Percentiles rank a stretch among this genome's conserved stretches.
These are phyloP conservation scores for Gymnorhina tibicen DNA, from an alignment of 2,113 vertebrate genomes.

Conservation along the genomic window DNA sequence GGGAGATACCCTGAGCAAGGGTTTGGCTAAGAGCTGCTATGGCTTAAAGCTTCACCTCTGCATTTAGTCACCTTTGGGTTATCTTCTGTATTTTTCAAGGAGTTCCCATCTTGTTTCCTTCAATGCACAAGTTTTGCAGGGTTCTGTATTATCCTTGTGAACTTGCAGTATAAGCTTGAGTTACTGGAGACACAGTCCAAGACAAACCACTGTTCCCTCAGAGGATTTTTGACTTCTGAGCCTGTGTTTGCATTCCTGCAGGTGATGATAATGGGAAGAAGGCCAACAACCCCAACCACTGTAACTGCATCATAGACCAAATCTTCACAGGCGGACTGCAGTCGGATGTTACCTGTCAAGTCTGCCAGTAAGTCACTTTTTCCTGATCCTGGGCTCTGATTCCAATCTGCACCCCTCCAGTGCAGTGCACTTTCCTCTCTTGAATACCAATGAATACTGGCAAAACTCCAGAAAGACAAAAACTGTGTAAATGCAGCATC, in stretches of 20 bases:
- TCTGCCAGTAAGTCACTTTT: constrained; percentile 87
- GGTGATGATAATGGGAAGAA: constrained; percentile 97
- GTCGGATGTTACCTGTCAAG: constrained; percentile 97
- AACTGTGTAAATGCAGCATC: not conserved
- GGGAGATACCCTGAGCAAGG: not conserved
- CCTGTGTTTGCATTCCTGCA: constrained; percentile 62
- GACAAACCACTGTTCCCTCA: not conserved
- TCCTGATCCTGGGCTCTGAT: not conserved
- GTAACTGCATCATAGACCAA: constrained; percentile 99
- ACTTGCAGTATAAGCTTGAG: not conserved
- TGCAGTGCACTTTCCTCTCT: not conserved
- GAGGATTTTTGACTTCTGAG: not conserved
- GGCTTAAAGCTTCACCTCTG: not conserved
- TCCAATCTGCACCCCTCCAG: not conserved
- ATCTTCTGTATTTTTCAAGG: not conserved
- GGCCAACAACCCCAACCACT: constrained; percentile 98
- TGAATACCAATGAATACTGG: not conserved
- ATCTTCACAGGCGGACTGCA: constrained; percentile 96
- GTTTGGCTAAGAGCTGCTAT: not conserved
- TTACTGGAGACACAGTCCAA: not conserved
- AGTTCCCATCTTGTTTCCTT: not conserved
- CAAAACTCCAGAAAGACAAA: not conserved
- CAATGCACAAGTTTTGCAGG: not conserved
- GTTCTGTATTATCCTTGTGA: not conserved
- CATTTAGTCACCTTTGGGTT: not conserved